Conservation (phyloP, 2,113 vertebrate genomes). For the Chitala chitala region DNA sequence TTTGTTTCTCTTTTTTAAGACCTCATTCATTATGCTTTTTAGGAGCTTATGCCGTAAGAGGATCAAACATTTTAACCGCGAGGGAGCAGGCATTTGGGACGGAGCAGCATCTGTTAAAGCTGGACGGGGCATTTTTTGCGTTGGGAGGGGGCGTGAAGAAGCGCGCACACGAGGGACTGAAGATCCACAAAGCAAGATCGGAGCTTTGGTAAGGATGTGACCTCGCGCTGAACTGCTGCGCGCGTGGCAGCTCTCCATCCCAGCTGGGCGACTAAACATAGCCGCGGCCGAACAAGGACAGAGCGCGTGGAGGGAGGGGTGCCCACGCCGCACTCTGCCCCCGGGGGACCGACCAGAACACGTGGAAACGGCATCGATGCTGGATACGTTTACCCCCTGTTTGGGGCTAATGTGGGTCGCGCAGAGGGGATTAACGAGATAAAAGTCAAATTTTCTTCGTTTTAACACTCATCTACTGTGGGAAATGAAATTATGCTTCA, state of each 20-base stretch:
- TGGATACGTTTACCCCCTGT: conserved; percentile 1
- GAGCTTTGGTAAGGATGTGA: conserved; percentile 8
- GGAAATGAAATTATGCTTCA: conserved; percentile 16
- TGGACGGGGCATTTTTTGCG: neutral
- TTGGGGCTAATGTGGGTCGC: neutral
- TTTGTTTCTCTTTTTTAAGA: too few species aligned
- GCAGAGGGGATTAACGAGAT: neutral
- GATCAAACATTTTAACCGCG: neutral
- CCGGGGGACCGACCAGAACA: neutral
- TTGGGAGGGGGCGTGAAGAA: neutral
- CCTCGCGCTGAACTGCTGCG: neutral
- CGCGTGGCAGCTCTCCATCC: neutral
- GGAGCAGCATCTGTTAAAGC: neutral
- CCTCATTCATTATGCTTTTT: neutral
- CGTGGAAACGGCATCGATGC: neutral
- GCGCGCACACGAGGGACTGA: neutral
- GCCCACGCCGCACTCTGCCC: neutral
- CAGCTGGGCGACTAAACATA: conserved; percentile 19
- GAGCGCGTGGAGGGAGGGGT: neutral
- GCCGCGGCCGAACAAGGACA: neutral
- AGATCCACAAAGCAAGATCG: conserved; percentile 1
- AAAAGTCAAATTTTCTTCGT: conserved; percentile 5
- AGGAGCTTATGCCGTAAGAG: neutral
- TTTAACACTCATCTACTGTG: neutral
- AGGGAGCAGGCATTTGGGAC: neutral